These are phyloP conservation scores for Rhinogobio ventralis DNA, from an alignment of 2,797 vertebrate species.

Conservation along the genomic window DNA sequence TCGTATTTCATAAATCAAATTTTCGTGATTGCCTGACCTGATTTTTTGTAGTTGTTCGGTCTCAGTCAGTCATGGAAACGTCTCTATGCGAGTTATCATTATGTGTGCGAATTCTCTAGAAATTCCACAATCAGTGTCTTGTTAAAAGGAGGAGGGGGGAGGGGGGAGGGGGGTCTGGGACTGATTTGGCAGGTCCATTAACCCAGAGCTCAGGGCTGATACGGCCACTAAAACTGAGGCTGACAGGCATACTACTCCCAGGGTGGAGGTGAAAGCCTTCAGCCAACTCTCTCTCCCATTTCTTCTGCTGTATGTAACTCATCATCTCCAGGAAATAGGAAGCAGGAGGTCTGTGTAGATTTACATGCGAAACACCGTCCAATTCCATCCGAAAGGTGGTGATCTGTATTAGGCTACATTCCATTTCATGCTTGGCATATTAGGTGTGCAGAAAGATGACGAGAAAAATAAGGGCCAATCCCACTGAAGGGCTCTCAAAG, in stretches of 20 bases:
- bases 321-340: conserved; percentile 16
- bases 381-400: conserved; percentile 2
- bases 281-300: conserved; percentile 28
- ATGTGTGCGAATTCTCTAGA: conserved; percentile 71
- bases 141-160: conserved; percentile 70
- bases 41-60: conserved; percentile 29
- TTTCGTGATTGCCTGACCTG: conserved; percentile 48
- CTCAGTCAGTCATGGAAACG: conserved; percentile 60
- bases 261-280: conserved; percentile 38
- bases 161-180: conserved; percentile 64
- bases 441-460: conserved; percentile 6
- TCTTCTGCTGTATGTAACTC: not conserved
- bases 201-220: conserved; percentile 72
- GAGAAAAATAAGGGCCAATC: not conserved
- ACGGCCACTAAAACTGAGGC: conserved; percentile 58
- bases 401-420: conserved; percentile 18
- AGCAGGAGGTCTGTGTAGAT: conserved; percentile 1
- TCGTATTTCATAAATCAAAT: conserved; percentile 59
- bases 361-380: not conserved
- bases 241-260: conserved; percentile 40
- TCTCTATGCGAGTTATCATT: conserved; percentile 67
- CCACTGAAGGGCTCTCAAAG: not conserved
- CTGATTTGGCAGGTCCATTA: conserved; percentile 80
- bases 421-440: conserved; percentile 29
- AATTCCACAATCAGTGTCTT: conserved; percentile 77